Evolutionary conservation across 2,888 invertebrate genomes (phyloP).

Genomic region (Ditula angustiorana): DNA sequence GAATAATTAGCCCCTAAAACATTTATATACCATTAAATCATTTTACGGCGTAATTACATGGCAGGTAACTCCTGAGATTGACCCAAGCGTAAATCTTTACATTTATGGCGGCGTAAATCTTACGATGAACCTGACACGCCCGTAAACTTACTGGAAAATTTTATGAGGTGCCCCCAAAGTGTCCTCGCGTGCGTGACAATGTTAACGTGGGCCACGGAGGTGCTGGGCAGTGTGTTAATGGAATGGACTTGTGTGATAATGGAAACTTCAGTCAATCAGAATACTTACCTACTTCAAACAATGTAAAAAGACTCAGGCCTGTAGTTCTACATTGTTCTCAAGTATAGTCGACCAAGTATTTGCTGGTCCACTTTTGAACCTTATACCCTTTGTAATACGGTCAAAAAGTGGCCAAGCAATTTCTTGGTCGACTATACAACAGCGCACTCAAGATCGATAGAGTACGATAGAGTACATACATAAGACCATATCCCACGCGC

Average conservation of each 20-base stretch:
- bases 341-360: too few relatives aligned
- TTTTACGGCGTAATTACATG: conserved; percentile 35
- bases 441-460: too few relatives aligned
- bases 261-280: not conserved
- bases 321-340: too few relatives aligned
- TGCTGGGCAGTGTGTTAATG: not conserved
- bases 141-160: conserved; percentile 42
- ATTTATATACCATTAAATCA: conserved; percentile 29
- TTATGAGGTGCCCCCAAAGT: conserved; percentile 38
- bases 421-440: too few relatives aligned
- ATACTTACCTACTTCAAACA: too few relatives aligned
- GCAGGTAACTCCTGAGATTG: conserved; percentile 32
- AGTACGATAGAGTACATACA: too few relatives aligned
- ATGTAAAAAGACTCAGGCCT: too few relatives aligned
- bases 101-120: conserved; percentile 41
- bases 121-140: conserved; percentile 41
- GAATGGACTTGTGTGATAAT: not conserved
- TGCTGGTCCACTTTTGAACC: too few relatives aligned
- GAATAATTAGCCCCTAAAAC: conserved; percentile 27
- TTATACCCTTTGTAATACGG: too few relatives aligned
- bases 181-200: conserved; percentile 5
- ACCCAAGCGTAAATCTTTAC: conserved; percentile 38
- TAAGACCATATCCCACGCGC: too few relatives aligned
- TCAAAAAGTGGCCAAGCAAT: too few relatives aligned
- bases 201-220: not conserved